A percentile compares a stretch with the other conserved stretches of the same genome.
Evolutionary conservation across 2,113 vertebrate species (phyloP).

Genomic region (Cichladusa arquata): DNA sequence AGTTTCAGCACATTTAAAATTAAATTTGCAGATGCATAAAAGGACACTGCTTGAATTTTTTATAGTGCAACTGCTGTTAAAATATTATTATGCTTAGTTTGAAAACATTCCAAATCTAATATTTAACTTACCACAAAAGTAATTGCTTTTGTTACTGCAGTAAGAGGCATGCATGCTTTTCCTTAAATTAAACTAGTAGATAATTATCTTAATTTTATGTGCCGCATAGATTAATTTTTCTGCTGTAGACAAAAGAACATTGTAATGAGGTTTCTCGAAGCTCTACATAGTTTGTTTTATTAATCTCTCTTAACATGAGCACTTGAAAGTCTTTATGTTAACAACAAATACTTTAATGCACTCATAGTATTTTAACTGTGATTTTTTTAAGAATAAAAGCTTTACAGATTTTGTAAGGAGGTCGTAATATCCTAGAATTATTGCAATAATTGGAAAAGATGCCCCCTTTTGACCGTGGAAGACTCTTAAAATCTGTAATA

Average conservation of each 20-base stretch:
- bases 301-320: neutral
- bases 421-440: neutral
- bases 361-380: neutral
- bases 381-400: neutral
- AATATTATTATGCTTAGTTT: constrained; percentile 37
- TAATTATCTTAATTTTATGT: constrained; percentile 49
- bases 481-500: neutral
- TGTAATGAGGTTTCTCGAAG: constrained; percentile 7
- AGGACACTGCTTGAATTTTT: constrained; percentile 8
- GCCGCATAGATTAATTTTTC: neutral
- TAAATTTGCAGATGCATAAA: neutral
- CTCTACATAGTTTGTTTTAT: neutral
- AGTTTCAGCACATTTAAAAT: neutral
- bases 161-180: neutral
- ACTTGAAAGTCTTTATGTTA: constrained; percentile 7
- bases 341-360: neutral
- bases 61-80: neutral
- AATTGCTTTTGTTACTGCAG: constrained; percentile 30
- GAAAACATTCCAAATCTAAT: constrained; percentile 54
- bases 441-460: neutral
- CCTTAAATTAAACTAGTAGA: constrained; percentile 35
- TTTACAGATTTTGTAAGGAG: neutral
- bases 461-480: neutral
- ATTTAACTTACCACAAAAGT: constrained; percentile 28
- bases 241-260: neutral